Evolutionary conservation across 2,888 invertebrate species (phyloP).

Genomic region (Latheticus oryzae): DNA sequence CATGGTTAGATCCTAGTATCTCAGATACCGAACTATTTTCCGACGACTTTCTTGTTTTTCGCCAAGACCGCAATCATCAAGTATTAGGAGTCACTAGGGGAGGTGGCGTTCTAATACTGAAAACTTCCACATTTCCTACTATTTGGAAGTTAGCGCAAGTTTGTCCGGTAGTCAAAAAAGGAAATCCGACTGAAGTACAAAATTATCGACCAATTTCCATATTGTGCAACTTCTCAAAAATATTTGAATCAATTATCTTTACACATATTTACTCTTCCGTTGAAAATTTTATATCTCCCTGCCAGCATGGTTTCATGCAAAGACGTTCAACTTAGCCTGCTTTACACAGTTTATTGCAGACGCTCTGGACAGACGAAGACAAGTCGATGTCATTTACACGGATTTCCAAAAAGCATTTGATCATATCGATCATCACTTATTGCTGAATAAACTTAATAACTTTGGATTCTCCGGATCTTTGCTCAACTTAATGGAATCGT

Average conservation of each 20-base stretch:
- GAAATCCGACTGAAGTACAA: neutral
- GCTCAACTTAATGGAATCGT: neutral
- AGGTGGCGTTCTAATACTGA: neutral
- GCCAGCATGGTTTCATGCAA: slow-evolving; percentile 3
- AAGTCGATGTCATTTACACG: neutral
- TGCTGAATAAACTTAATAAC: neutral
- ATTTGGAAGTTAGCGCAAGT: slow-evolving; percentile 2
- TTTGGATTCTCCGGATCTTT: slow-evolving; percentile 2
- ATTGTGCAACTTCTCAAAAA: neutral
- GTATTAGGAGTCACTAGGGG: neutral
- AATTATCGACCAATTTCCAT: slow-evolving; percentile 5
- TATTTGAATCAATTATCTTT: neutral
- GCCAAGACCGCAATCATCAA: no score
- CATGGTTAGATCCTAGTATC: no score
- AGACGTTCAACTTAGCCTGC: slow-evolving; percentile 1
- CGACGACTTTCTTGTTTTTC: no score
- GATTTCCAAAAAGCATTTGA: slow-evolving; percentile 12
- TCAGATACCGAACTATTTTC: no score
- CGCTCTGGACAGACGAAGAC: neutral
- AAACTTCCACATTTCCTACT: neutral
- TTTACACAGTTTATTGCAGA: neutral
- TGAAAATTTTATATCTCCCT: neutral
- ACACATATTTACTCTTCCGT: no score
- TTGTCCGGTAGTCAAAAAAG: slow-evolving; percentile 9
- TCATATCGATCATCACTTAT: neutral